Evolutionary conservation across 2,113 vertebrate genomes (phyloP).

Genomic region (Nanger granti): DNA sequence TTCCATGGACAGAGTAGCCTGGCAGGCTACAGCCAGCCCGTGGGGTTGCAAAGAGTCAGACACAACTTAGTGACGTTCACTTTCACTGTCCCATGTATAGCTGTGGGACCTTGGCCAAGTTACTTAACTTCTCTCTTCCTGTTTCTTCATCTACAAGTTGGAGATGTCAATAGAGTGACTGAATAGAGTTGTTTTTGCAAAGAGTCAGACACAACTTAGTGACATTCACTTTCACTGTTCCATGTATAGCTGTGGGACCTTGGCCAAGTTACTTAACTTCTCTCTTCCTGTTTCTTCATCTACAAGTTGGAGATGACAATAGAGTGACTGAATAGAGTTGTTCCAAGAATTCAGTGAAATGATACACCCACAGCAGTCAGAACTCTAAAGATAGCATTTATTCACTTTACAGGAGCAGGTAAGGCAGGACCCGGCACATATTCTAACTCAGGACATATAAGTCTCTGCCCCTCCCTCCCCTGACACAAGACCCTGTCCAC

Average conservation of each 20-base stretch:
- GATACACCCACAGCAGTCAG: not conserved
- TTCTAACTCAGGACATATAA: not conserved
- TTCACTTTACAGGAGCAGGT: rapidly evolving
- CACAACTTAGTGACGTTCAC: not conserved
- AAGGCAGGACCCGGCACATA: not conserved
- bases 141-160: not conserved
- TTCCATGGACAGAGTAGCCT: not conserved
- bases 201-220: not conserved
- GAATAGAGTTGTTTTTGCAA: not conserved
- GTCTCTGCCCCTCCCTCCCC: rapidly evolving
- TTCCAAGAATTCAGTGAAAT: not conserved
- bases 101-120: not conserved
- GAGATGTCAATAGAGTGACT: not conserved
- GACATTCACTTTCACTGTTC: not conserved
- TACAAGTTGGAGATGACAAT: not conserved
- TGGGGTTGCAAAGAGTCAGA: not conserved
- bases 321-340: not conserved
- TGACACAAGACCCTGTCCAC: not conserved
- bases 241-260: rapidly evolving
- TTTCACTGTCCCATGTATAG: not conserved
- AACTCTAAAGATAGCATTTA: not conserved
- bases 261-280: not conserved
- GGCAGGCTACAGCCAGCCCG: not conserved
- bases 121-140: not conserved
- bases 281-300: not conserved